Evolutionary conservation across 2,797 vertebrate species (phyloP), one percentile per base, ranked within the genome.

Genomic region (Pangasius mekongensis): DNA sequence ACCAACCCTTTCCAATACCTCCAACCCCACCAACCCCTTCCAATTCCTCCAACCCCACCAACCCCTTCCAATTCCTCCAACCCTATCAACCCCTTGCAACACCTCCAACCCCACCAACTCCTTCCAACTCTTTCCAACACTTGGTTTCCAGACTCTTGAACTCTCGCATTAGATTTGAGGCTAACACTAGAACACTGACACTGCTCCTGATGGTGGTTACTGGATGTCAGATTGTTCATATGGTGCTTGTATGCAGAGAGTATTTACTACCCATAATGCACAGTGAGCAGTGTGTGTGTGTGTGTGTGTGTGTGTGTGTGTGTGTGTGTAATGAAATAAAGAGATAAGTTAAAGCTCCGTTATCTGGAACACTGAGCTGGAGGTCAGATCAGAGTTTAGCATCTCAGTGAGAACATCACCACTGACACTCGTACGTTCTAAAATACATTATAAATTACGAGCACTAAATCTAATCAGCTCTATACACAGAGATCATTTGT

Each of bases 241-340:
- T 30, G 13, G 58, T 62, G 27, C 30, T n/a, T 67, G 64, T 67
- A 36, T 71, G 67, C 3, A 71, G 67, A 71, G 33, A 43, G 33
- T 47, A 74, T 74, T 24, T 47, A 74, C 5, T 47, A 47, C 20
- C 33, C 33, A 43, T 73, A 73, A 73, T 39, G 69, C 30, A 36
- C n/a, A 36, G 52, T 56, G 49, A 33, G n/a, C 14, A 20, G n/a
- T 33, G 52, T 77, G 49, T 74, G 71, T 74, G 71, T 43, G 71
- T 74, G 71, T 74, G 71, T 74, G 71, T 69, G 67, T 36, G 67
- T 71, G 67, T 39, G 67, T 71, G 67, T 36, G 66, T 69, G 66
- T 69, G 67, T 69, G 67, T 69, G 67, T 69, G n/a, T 33, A 14
- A 76, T 76, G 5, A 76, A n/a, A 30, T 74, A 27, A 27, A 47